Percentiles rank a stretch among this genome's conserved stretches.
phyloP scores from a whole-genome alignment of 2,797 vertebrate genomes.

The Pseudomugil gertrudae region DNA sequence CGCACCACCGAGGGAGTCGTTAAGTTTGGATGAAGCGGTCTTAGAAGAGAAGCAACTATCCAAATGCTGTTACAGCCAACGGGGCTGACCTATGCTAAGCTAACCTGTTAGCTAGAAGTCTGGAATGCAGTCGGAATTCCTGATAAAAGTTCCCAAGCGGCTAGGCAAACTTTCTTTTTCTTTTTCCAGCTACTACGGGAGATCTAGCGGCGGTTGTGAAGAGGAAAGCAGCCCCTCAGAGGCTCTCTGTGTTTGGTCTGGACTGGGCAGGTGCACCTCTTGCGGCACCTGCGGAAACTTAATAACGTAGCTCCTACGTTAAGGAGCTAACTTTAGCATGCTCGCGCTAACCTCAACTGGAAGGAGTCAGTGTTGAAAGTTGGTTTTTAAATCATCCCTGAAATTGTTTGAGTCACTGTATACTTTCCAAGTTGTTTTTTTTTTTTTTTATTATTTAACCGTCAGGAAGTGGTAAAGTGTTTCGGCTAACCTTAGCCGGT shows the following conservation, averaged over 20 bases:
- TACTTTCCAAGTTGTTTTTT: background rate
- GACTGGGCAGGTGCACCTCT: constrained; percentile 77
- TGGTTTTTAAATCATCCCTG: background rate
- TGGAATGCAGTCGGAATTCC: constrained; percentile 42
- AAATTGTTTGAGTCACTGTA: background rate
- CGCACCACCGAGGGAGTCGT: constrained; percentile 6
- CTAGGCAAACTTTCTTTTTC: background rate
- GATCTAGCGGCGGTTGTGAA: background rate
- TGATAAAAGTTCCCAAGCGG: constrained; percentile 29
- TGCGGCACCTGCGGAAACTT: constrained; percentile 73
- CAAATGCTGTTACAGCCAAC: constrained; percentile 26
- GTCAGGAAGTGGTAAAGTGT: constrained; percentile 6
- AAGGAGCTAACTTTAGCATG: constrained; percentile 62
- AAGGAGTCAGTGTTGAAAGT: background rate
- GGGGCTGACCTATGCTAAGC: constrained; percentile 74
- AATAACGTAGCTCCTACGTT: constrained; percentile 43
- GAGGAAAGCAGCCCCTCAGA: constrained; percentile 12
- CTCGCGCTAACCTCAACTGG: constrained; percentile 31
- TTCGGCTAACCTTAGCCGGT: constrained; percentile 34
- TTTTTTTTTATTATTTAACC: background rate
- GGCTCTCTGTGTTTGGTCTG: background rate
- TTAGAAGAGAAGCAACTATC: constrained; percentile 60
- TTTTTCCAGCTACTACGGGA: background rate
- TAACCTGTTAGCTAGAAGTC: constrained; percentile 62
- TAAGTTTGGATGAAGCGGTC: constrained; percentile 47